phyloP scores from a whole-genome alignment of 2,113 vertebrate genomes.

The Macrotis lagotis region DNA sequence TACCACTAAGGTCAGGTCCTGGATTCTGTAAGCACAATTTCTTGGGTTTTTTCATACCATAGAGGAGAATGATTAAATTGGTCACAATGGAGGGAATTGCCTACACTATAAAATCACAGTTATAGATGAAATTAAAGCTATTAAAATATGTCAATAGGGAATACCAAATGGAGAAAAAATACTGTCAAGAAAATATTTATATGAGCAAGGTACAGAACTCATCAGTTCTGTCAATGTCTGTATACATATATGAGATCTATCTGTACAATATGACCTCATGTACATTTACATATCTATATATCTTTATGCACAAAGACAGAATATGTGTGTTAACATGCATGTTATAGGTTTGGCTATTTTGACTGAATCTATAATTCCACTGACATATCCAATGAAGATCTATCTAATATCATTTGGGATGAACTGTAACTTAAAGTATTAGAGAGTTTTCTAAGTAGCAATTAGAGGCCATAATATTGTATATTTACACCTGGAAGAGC shows the following conservation, averaged over 20 bases:
- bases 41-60: too few relatives aligned
- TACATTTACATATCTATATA: background rate
- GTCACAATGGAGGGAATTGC: background rate
- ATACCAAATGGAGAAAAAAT: background rate
- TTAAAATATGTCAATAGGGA: background rate
- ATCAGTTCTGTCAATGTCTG: background rate
- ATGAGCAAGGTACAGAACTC: background rate
- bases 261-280: too few relatives aligned
- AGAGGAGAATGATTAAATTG: background rate
- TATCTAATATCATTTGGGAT: background rate
- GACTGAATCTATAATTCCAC: background rate
- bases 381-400: background rate
- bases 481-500: background rate
- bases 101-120: background rate
- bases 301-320: background rate
- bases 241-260: too few relatives aligned
- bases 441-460: background rate
- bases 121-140: background rate
- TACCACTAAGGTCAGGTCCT: background rate
- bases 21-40: too few relatives aligned
- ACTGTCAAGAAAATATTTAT: background rate
- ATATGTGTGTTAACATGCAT: background rate
- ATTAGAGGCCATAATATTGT: background rate
- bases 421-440: background rate
- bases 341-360: background rate